Conservation (phyloP, 1,140 invertebrate genomes). For the Dendroctonus valens region DNA sequence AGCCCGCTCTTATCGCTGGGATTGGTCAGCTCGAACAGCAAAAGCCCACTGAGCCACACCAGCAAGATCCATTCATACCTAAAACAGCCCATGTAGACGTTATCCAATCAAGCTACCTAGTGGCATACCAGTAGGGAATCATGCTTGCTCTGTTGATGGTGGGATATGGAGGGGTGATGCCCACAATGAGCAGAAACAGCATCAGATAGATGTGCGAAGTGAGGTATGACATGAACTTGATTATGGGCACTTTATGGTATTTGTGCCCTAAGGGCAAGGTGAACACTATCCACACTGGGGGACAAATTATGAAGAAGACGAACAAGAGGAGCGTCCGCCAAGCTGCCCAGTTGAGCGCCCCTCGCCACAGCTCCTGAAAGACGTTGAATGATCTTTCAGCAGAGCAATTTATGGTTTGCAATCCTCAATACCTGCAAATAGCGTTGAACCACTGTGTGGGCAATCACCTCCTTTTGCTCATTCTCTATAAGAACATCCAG, state of each 20-base stretch:
- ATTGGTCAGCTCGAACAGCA: slow-evolving; percentile 95
- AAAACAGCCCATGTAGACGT: neutral
- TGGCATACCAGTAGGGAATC: slow-evolving; percentile 69
- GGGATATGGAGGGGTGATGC: slow-evolving; percentile 84
- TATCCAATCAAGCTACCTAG: neutral
- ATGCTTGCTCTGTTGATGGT: slow-evolving; percentile 68
- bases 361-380: slow-evolving; percentile 93
- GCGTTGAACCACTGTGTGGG: slow-evolving; percentile 84
- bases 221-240: slow-evolving; percentile 99
- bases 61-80: slow-evolving; percentile 92
- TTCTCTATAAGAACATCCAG: slow-evolving; percentile 97
- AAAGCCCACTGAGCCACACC: slow-evolving; percentile 91
- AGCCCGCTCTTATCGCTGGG: slow-evolving; percentile 93
- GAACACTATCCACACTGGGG: slow-evolving; percentile 94
- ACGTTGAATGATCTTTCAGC: neutral
- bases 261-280: slow-evolving; percentile 93
- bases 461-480: slow-evolving; percentile 96
- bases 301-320: slow-evolving; percentile 86
- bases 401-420: neutral
- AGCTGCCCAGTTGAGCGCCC: slow-evolving; percentile 90
- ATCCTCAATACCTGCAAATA: slow-evolving; percentile 70
- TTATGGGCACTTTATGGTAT: slow-evolving; percentile 95
- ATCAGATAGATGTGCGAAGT: slow-evolving; percentile 98
- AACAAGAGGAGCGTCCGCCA: slow-evolving; percentile 94
- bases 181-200: slow-evolving; percentile 86